These are phyloP conservation scores for Heliangelus exortis DNA, from an alignment of 2,797 vertebrate genomes.

Conservation along the genomic window DNA sequence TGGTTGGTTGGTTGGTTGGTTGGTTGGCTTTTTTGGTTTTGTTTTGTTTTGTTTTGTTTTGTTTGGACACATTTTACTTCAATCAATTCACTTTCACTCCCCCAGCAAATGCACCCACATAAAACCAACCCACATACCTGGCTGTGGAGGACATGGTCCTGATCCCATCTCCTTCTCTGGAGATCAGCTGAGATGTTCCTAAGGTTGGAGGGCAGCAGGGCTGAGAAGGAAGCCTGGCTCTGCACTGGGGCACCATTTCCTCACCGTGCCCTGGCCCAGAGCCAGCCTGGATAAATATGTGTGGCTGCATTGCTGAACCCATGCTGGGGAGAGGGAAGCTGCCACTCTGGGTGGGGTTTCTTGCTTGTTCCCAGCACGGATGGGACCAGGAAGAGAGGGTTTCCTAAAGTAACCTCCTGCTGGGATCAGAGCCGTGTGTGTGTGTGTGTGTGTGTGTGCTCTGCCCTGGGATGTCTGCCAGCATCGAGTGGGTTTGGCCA, in stretches of 20 bases:
- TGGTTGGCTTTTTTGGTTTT: no score
- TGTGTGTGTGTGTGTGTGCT: background rate
- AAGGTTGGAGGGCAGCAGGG: background rate
- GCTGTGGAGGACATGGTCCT: fast-evolving
- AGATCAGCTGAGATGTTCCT: background rate
- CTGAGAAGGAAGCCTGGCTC: background rate
- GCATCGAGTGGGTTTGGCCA: background rate
- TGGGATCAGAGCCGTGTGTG: background rate
- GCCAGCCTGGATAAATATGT: slow-evolving; percentile 23
- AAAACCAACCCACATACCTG: background rate
- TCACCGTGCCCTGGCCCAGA: fast-evolving
- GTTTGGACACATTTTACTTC: background rate
- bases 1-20: no score
- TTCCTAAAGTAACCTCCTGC: slow-evolving; percentile 3
- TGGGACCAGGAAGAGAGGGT: background rate
- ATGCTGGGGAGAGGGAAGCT: background rate
- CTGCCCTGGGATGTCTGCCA: background rate
- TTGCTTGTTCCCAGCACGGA: slow-evolving; percentile 6
- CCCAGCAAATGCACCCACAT: background rate
- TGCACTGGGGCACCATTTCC: background rate
- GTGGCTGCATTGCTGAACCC: background rate
- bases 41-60: background rate
- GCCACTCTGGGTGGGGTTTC: background rate
- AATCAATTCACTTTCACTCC: fast-evolving
- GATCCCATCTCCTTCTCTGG: background rate